Evolutionary conservation across 2,888 invertebrate species (phyloP).

Genomic region (Lymantria dispar): DNA sequence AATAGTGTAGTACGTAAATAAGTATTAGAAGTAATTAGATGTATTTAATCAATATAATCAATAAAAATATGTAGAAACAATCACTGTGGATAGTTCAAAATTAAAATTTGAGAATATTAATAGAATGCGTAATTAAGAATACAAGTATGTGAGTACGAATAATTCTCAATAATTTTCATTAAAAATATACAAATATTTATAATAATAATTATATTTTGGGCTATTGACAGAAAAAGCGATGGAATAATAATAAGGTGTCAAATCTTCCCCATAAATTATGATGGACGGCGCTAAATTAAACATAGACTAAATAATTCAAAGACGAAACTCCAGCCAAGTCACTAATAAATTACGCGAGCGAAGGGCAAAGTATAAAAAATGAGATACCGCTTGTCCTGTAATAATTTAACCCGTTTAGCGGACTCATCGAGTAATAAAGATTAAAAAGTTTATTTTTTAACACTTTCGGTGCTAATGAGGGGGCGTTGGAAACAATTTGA

Average conservation of each 20-base stretch:
- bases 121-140: too few relatives aligned
- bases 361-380: slow-evolving; percentile 75
- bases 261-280: slow-evolving; percentile 65
- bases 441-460: slow-evolving; percentile 83
- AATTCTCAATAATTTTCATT: too few relatives aligned
- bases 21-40: too few relatives aligned
- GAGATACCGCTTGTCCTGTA: slow-evolving; percentile 71
- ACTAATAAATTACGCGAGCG: slow-evolving; percentile 67
- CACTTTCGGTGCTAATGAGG: slow-evolving; percentile 82
- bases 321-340: slow-evolving; percentile 49
- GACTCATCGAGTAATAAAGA: slow-evolving; percentile 79
- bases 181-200: too few relatives aligned
- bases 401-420: slow-evolving; percentile 81
- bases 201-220: too few relatives aligned
- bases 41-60: too few relatives aligned
- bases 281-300: slow-evolving; percentile 61
- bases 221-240: too few relatives aligned
- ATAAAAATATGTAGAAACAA: too few relatives aligned
- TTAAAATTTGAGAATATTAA: too few relatives aligned
- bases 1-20: too few relatives aligned
- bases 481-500: slow-evolving; percentile 83
- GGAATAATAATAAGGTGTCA: slow-evolving; percentile 42
- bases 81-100: too few relatives aligned
- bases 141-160: too few relatives aligned
- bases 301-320: slow-evolving; percentile 65